These are phyloP conservation scores for Scopus umbretta DNA, from an alignment of 2,113 vertebrate genomes.

Conservation along the genomic window DNA sequence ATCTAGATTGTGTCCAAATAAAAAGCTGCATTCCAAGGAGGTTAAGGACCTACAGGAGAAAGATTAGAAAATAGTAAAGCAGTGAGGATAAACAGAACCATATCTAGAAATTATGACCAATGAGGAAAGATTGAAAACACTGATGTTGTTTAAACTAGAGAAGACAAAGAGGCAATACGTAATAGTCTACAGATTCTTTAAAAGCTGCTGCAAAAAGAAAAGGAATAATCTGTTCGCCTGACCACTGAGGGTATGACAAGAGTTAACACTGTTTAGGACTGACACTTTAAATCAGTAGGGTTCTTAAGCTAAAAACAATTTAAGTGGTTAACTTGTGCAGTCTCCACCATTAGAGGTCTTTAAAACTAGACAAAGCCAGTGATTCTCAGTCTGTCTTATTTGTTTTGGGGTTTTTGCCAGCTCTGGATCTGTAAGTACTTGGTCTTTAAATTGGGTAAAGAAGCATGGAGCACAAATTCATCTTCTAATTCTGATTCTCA, in stretches of 20 bases:
- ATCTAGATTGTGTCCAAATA: neutral
- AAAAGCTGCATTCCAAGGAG: neutral
- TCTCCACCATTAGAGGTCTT: neutral
- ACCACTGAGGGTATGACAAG: neutral
- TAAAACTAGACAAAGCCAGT: neutral
- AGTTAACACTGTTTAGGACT: neutral
- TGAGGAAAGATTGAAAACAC: neutral
- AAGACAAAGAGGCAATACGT: neutral
- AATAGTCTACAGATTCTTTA: neutral
- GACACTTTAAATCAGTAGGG: neutral
- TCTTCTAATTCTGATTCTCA: neutral
- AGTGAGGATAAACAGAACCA: neutral
- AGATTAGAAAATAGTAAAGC: neutral
- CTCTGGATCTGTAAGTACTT: neutral
- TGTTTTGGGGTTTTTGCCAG: accelerated
- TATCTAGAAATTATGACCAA: neutral
- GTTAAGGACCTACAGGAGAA: neutral
- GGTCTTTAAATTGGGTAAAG: neutral
- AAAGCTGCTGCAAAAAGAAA: neutral
- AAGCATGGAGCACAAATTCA: neutral
- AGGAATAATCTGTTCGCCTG: neutral
- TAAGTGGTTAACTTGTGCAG: neutral
- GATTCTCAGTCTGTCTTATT: neutral
- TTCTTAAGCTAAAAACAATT: neutral
- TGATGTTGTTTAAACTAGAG: neutral